A percentile compares a stretch with the other conserved stretches of the same genome.
Evolutionary conservation across 2,113 vertebrate species (phyloP).

Genomic region (Passerina amoena): DNA sequence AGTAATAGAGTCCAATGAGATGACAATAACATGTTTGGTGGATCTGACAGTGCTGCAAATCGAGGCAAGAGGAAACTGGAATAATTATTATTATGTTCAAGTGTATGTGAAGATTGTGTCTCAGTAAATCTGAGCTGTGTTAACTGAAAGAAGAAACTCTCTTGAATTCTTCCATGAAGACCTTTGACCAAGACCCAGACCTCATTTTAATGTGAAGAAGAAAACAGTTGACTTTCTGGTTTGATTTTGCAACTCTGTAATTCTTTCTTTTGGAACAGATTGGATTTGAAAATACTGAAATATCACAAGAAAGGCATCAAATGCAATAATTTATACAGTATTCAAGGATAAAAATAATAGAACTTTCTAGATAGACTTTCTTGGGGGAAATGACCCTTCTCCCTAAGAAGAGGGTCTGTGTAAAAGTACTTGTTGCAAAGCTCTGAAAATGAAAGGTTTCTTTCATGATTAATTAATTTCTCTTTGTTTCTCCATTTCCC

Average conservation of each 20-base stretch:
- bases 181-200: not conserved
- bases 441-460: not conserved
- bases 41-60: not conserved
- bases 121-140: not conserved
- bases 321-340: not conserved
- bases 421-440: not conserved
- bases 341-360: not conserved
- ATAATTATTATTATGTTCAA: not conserved
- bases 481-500: slow-evolving; percentile 2
- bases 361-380: not conserved
- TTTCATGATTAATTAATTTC: not conserved
- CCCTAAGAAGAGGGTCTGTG: not conserved
- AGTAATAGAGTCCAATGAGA: not conserved
- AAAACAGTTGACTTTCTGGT: not conserved
- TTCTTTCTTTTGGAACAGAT: not conserved
- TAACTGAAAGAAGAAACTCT: not conserved
- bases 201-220: not conserved
- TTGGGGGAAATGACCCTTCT: not conserved
- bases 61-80: not conserved
- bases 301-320: not conserved
- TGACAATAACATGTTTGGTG: not conserved
- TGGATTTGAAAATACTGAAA: not conserved
- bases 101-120: not conserved
- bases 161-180: not conserved
- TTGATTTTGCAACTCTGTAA: not conserved